A percentile compares a stretch with the other conserved stretches of the same genome.
These are phyloP conservation scores for Pandemis corylana DNA, from an alignment of 2,888 invertebrate species.

Conservation along the genomic window DNA sequence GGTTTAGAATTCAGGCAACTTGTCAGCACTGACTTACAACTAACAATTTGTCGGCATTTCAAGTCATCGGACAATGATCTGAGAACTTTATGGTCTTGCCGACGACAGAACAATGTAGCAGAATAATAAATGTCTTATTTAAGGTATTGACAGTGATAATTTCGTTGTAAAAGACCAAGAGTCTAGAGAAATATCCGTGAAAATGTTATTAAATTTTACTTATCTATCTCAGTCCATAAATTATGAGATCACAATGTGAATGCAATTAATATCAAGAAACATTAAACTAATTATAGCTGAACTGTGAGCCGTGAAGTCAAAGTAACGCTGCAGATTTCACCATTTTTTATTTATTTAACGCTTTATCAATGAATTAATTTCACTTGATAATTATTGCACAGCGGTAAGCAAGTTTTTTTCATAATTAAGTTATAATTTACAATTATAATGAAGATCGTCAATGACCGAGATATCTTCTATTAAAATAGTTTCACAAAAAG, in stretches of 20 bases:
- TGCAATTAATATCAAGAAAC: slow-evolving; percentile 20
- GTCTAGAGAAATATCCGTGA: neutral
- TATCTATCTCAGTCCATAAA: slow-evolving; percentile 15
- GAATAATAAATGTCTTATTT: neutral
- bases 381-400: neutral
- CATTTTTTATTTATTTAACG: neutral
- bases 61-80: slow-evolving; percentile 1
- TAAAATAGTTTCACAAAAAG: neutral
- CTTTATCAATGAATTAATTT: neutral
- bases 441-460: neutral
- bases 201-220: slow-evolving; percentile 12
- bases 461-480: slow-evolving; percentile 1
- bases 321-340: neutral
- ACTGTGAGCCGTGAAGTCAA: slow-evolving; percentile 1
- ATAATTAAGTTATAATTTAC: neutral
- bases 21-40: slow-evolving; percentile 59
- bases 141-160: neutral
- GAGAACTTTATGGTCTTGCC: slow-evolving; percentile 14
- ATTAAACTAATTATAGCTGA: slow-evolving; percentile 10
- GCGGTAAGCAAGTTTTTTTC: neutral
- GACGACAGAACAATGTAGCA: slow-evolving; percentile 3
- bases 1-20: slow-evolving; percentile 62
- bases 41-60: slow-evolving; percentile 38
- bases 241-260: slow-evolving; percentile 28
- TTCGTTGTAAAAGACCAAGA: neutral